Evolutionary conservation across 2,113 vertebrate species (phyloP), one percentile per base, ranked within the genome.

Genomic region (Potamarius usumacintae): DNA sequence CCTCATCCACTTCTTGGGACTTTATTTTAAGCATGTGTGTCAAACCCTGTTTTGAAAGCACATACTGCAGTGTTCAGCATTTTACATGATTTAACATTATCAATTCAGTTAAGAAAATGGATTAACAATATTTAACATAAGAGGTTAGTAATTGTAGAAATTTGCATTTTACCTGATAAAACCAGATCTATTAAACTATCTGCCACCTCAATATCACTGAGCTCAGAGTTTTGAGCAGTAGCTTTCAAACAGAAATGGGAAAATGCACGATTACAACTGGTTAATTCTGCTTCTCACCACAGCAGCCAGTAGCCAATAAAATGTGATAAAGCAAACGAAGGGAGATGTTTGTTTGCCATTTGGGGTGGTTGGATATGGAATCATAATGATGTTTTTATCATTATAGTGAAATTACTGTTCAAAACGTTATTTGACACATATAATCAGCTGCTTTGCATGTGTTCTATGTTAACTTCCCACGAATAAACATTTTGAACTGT

Each of bases 281-380:
- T 80, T 18, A 30, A 58, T 58, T 80, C n/a, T 30, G n/a, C 58
- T 80, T 58, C 53, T 58, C 27, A 18, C 53, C 27, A 57, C n/a
- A 30, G 78, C 53, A 80, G n/a, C 78, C 58, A 17, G 27, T 18
- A 58, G 50, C 76, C 50, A 78, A 78, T 78, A 78, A 27, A 78
- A n/a, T 78, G 2, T 27, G 11, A 18, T 30, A 30, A 79, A 79
- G 60, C 78, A 58, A 58, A 34, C 8, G 20, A 22, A 18, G 30
- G 55, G 15, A 57, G 27, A 58, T 80, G 78, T 34, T 80, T 60
- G n/a, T 58, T 80, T 58, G 6, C 20, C 25, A 42, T 25, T 55
- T n/a, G 11, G 14, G 12, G 2, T 2, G 27, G 17, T 22, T 1
- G 2, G 60, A 58, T 80, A 58, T 80, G 18, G 55, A 60, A 20